A percentile compares a stretch with the other conserved stretches of the same genome.
These are phyloP conservation scores for Andrena trimmerana DNA, from an alignment of 2,888 invertebrate genomes.

Conservation along the genomic window DNA sequence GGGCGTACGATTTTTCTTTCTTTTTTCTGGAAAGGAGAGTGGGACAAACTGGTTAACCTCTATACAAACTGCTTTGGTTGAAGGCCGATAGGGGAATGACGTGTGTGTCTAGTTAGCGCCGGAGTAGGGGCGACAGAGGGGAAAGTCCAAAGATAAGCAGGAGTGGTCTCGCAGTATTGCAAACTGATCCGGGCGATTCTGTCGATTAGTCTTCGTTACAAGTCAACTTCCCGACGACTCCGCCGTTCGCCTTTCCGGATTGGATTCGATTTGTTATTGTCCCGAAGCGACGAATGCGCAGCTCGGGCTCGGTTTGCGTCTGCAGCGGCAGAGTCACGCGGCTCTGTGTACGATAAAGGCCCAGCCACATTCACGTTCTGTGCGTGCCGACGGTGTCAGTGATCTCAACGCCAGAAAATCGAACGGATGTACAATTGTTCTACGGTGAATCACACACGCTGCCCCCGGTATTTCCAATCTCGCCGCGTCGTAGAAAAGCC, in stretches of 20 bases:
- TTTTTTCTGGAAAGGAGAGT: conserved; percentile 80
- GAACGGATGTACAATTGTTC: conserved; percentile 8
- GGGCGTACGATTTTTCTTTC: conserved; percentile 47
- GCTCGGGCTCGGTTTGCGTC: no score
- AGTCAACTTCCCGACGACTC: conserved; percentile 41
- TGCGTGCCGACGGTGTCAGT: conserved; percentile 39
- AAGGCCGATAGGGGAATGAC: conserved; percentile 71
- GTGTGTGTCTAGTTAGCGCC: conserved; percentile 55
- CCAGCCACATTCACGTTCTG: conserved; percentile 7
- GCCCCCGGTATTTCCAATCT: not conserved
- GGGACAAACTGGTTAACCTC: conserved; percentile 85
- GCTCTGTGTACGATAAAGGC: not conserved
- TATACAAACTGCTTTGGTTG: conserved; percentile 70
- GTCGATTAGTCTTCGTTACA: conserved; percentile 62
- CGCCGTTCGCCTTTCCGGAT: not conserved
- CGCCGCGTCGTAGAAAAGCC: not conserved
- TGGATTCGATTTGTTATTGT: conserved; percentile 39
- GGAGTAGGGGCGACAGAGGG: conserved; percentile 74
- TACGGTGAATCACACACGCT: conserved; percentile 8
- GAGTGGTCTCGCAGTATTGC: conserved; percentile 76
- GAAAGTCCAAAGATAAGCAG: conserved; percentile 84
- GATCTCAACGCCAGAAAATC: conserved; percentile 20
- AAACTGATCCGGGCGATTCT: conserved; percentile 73
- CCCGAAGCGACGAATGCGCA: not conserved
- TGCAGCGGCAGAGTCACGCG: not conserved